Evolutionary conservation across 37 sponge, comb jelly and placozoan genomes (phyloP), one percentile per base, ranked within the genome.

Genomic region (Dysidea cf. avara): DNA sequence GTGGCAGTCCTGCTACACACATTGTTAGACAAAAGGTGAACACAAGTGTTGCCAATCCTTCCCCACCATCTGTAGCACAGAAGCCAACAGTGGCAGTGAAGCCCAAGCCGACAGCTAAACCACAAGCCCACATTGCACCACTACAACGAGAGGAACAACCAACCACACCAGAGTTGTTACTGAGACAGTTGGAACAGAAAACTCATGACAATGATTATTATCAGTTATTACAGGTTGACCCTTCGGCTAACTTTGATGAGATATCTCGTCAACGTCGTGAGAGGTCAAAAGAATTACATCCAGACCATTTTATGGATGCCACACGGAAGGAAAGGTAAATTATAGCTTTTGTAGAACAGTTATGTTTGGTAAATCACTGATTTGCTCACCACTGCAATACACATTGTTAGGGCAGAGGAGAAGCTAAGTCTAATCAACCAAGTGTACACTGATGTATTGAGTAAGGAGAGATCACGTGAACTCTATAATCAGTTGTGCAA

Each of bases 141-240:
- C 2, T 7, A 1, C 29, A 24, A 1, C 1, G 29, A 60, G n/a
- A n/a, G n/a, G 30, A 24, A 16, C 61, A 21, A 26, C 28, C 61
- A 60, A 26, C 2, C 1, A 11, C 61, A 3, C 28, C 61, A 17
- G 11, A 24, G 30, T 31, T 25, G 17, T 48, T 84, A 31, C 65
- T 84, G 25, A 26, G 6, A 7, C n/a, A 13, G n/a, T 47, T 86
- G 17, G 52, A 68, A 46, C 46, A 61, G 53, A 38, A 33, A 29
- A 79, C 74, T 11, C 36, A 25, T 32, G 69, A 60, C 18, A 89
- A 78, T 75, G 96, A 95, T 78, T 95, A 85, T 71, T 95, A 95
- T 58, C 38, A 56, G 17, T 50, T 95, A 48, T 53, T 95, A 21
- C 86, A 85, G 56, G 86, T 87, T 39, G 53, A 69, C 0, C 58